phyloP scores from a whole-genome alignment of 2,888 invertebrate species.

The Frankliniella fusca region DNA sequence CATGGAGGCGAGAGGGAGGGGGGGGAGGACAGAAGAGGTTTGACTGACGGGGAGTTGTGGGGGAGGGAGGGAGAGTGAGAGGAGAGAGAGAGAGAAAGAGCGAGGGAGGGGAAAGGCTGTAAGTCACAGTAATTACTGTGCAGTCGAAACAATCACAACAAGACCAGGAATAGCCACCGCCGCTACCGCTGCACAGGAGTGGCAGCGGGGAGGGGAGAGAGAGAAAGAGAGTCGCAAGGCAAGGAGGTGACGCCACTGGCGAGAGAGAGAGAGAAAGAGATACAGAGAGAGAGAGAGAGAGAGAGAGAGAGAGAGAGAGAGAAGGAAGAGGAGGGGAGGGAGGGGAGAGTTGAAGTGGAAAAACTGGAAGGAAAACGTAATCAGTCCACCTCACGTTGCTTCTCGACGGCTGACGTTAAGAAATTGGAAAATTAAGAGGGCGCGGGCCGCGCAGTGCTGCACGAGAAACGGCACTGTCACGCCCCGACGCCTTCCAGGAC shows the following conservation, averaged over 20 bases:
- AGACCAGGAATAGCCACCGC: constrained; percentile 5
- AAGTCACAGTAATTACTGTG: constrained; percentile 20
- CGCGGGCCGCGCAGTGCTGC: neutral
- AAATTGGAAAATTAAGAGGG: constrained; percentile 25
- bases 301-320: neutral
- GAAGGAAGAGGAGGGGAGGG: neutral
- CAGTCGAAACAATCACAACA: constrained; percentile 15
- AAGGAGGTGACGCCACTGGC: neutral
- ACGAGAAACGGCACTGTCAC: neutral
- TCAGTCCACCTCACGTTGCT: neutral
- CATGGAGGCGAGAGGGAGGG: neutral
- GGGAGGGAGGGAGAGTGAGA: neutral
- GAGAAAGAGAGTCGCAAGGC: too few species aligned
- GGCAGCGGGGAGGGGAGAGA: neutral
- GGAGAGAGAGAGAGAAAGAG: neutral
- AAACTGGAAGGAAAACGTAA: neutral
- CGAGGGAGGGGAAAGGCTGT: neutral
- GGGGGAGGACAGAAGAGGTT: neutral
- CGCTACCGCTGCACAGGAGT: neutral
- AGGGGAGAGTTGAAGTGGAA: neutral
- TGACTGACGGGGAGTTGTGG: neutral
- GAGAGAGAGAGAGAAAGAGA: neutral
- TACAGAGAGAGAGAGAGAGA: neutral
- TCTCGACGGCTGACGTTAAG: neutral
- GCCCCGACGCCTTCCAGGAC: too few species aligned